Evolutionary conservation across 2,888 invertebrate genomes (phyloP).

Genomic region (Unio delphinus): DNA sequence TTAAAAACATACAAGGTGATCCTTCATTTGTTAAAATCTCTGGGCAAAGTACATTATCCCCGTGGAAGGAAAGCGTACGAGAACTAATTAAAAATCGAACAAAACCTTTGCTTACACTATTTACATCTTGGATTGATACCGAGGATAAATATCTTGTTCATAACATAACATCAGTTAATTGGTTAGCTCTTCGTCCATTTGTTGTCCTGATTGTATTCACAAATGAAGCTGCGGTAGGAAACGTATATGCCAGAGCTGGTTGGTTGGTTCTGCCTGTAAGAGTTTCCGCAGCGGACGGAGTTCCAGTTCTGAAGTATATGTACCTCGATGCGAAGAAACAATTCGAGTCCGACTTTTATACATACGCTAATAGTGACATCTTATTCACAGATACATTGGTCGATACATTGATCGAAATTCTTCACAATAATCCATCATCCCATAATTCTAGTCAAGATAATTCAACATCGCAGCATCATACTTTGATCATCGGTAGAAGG

Average conservation of each 20-base stretch:
- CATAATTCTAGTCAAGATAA: neutral
- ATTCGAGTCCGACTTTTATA: conserved; percentile 4
- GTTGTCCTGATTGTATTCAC: conserved; percentile 7
- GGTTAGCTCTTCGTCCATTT: conserved; percentile 1
- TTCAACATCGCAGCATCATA: neutral
- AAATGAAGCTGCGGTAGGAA: neutral
- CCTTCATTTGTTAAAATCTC: too few species aligned
- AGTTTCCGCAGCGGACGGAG: neutral
- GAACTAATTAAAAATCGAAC: neutral
- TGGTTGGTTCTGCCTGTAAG: neutral
- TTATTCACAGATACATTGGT: conserved; percentile 1
- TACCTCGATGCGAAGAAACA: conserved; percentile 1
- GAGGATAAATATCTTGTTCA: neutral
- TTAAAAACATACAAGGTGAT: too few species aligned
- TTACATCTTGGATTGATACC: conserved; percentile 1
- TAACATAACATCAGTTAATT: conserved; percentile 2
- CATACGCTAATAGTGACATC: conserved; percentile 6
- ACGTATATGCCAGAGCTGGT: neutral
- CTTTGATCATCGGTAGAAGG: conserved; percentile 27
- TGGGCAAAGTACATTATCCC: too few species aligned
- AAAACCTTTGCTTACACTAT: conserved; percentile 4
- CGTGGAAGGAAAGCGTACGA: too few species aligned
- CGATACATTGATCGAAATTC: conserved; percentile 1
- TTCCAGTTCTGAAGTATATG: conserved; percentile 5
- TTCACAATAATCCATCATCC: neutral